A percentile compares a stretch with the other conserved stretches of the same genome.
Conservation (phyloP, 2,797 vertebrate species). For the Hippopotamyrus pictus region DNA sequence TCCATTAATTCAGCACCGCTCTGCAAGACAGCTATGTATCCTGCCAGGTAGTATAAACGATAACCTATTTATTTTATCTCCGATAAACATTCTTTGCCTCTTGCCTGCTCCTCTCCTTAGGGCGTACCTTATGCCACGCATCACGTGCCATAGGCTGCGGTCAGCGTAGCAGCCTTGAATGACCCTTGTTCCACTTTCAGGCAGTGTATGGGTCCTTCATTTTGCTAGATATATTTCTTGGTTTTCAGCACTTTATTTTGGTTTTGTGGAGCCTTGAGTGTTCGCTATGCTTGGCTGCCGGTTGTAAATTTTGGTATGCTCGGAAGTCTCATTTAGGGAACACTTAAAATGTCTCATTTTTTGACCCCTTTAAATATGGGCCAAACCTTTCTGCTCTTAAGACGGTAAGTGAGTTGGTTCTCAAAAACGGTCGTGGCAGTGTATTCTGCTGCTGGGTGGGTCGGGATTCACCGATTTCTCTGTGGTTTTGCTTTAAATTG, state of each 20-base stretch:
- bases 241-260: not conserved
- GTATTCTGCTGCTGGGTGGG: not conserved
- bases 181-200: not conserved
- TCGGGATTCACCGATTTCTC: not conserved
- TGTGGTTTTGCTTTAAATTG: not conserved
- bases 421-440: not conserved
- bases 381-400: not conserved
- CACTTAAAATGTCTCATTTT: conserved; percentile 2
- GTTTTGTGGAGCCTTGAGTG: conserved; percentile 8
- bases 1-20: conserved; percentile 25
- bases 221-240: not conserved
- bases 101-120: conserved; percentile 9
- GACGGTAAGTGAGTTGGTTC: not conserved
- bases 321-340: not conserved
- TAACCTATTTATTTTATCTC: conserved; percentile 27
- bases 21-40: conserved; percentile 26
- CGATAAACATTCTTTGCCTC: conserved; percentile 9
- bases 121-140: not conserved
- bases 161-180: not conserved
- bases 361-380: conserved; percentile 1
- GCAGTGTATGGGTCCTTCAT: not conserved
- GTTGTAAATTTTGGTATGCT: not conserved
- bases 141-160: not conserved
- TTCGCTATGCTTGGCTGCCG: not conserved
- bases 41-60: conserved; percentile 30